Evolutionary conservation across 2,888 invertebrate genomes (phyloP).

Genomic region (Trichopria drosophilae): DNA sequence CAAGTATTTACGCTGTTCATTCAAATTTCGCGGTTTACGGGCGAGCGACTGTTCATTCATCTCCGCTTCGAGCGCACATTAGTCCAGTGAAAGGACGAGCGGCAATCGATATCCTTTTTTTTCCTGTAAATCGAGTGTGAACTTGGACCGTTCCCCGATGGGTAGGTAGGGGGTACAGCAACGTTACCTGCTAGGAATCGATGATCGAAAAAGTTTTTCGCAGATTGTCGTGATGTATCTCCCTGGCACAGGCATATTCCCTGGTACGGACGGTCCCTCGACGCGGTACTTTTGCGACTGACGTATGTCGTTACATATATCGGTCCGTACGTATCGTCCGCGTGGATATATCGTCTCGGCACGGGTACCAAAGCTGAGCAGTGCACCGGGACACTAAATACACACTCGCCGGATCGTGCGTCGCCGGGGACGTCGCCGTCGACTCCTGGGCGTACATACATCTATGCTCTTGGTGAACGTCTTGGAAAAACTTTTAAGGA

Average conservation of each 20-base stretch:
- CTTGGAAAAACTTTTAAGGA: too few relatives aligned
- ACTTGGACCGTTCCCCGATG: conserved; percentile 47
- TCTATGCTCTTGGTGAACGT: too few relatives aligned
- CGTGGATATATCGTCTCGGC: too few relatives aligned
- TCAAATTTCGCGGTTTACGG: conserved; percentile 24
- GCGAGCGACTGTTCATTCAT: conserved; percentile 29
- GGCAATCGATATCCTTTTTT: conserved; percentile 29
- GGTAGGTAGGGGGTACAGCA: conserved; percentile 23
- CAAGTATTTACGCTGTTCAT: conserved; percentile 26
- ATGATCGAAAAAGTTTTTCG: conserved; percentile 52
- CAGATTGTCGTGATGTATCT: conserved; percentile 46
- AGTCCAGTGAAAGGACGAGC: conserved; percentile 17
- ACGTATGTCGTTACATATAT: too few relatives aligned
- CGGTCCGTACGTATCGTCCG: too few relatives aligned
- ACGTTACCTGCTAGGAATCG: conserved; percentile 33
- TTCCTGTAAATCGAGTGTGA: conserved; percentile 45
- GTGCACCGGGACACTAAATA: too few relatives aligned
- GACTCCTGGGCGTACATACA: too few relatives aligned
- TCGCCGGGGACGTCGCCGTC: too few relatives aligned
- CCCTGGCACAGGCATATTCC: conserved; percentile 6
- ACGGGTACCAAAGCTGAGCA: too few relatives aligned
- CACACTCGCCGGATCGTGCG: too few relatives aligned
- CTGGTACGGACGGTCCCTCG: too few relatives aligned
- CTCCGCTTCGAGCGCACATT: conserved; percentile 26
- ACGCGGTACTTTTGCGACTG: too few relatives aligned